phyloP scores from a whole-genome alignment of 2,113 vertebrate species.

The Thryonomys swinderianus region DNA sequence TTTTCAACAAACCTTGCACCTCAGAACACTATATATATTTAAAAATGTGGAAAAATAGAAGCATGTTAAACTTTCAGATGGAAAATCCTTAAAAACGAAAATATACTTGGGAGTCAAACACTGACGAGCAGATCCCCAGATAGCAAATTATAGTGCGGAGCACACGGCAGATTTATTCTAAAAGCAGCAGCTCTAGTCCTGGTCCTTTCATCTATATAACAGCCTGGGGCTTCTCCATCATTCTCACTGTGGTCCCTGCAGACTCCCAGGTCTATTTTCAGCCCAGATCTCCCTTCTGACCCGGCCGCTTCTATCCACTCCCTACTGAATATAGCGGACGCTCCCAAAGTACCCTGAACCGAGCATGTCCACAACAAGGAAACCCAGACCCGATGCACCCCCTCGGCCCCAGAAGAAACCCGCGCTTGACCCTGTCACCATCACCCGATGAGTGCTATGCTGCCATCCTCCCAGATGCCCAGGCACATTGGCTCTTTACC shows the following conservation, averaged over 20 bases:
- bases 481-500: not conserved
- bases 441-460: not conserved
- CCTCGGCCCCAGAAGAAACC: not conserved
- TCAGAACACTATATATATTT: conserved; percentile 41
- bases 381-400: not conserved
- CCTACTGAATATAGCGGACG: not conserved
- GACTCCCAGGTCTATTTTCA: not conserved
- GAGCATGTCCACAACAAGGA: not conserved
- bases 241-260: not conserved
- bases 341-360: not conserved
- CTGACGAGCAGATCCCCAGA: not conserved
- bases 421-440: not conserved
- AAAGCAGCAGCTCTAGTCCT: not conserved
- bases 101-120: not conserved
- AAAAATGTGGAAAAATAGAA: not conserved
- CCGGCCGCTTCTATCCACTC: not conserved
- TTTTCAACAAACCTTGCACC: conserved; percentile 32
- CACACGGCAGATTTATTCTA: not conserved
- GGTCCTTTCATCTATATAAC: not conserved
- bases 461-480: not conserved
- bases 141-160: not conserved
- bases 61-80: conserved; percentile 19
- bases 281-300: not conserved
- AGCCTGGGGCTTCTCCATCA: not conserved
- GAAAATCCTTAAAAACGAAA: conserved; percentile 42